Percentiles rank a stretch among this genome's conserved stretches.
Conservation (phyloP, 2,113 vertebrate genomes). For the Ceratotherium simum region DNA sequence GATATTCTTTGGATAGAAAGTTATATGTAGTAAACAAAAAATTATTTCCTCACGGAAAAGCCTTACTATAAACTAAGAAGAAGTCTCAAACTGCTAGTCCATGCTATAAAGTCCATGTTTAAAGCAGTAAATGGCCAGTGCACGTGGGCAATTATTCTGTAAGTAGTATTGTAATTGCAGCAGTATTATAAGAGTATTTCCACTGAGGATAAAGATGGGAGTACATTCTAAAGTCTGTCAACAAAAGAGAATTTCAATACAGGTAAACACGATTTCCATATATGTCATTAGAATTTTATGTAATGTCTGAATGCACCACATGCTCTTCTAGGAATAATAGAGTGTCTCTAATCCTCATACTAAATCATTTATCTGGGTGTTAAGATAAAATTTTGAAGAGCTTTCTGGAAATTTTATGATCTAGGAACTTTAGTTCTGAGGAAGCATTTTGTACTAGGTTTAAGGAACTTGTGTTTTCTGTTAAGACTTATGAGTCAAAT, state of each 20-base stretch:
- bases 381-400: neutral
- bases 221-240: neutral
- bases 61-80: neutral
- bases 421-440: neutral
- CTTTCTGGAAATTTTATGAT: neutral
- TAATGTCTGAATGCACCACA: neutral
- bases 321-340: neutral
- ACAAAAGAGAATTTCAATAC: neutral
- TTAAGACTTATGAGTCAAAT: neutral
- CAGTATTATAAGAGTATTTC: neutral
- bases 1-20: neutral
- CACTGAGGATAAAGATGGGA: neutral
- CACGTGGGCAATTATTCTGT: neutral
- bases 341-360: neutral
- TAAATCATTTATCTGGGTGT: neutral
- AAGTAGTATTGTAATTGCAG: neutral
- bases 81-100: neutral
- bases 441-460: neutral
- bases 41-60: neutral
- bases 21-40: neutral
- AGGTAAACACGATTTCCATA: neutral
- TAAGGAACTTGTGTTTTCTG: neutral
- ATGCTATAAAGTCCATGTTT: neutral
- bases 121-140: neutral
- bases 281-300: neutral